Base-by-base conservation (phyloP, 2,113 vertebrate genomes). In the Myrmophylax atrothorax region DNA sequence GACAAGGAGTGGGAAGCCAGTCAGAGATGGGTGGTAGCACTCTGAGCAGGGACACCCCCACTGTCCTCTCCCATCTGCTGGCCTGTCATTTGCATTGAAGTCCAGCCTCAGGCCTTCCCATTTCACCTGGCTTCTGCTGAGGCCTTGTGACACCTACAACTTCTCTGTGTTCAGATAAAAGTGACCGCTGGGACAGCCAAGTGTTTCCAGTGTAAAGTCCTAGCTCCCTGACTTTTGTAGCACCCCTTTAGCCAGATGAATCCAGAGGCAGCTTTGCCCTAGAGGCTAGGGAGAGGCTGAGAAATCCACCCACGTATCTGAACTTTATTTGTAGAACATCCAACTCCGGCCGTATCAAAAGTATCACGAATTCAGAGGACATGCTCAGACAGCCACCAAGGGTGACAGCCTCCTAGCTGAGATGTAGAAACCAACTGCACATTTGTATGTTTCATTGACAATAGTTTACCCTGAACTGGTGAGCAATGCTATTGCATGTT, bases 331-430 rank as follows among this genome's bases (percentile, higher is more conserved):
- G 75, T 44, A 63, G 87, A 86, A 75, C 70, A 73, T 94, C 74
- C 84, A 87, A 58, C 11, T 50, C 35, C 0, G 0, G 10, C 14
- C 0, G 0, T 85, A 93, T 76, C 68, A 60, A 68, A 94, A 84
- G 55, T 18, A 70, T 75, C 80, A 89, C 0, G 0, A 84, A 78
- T 63, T 55, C 60, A 92, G 77, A 94, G 76, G 80, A 90, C 64
- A 4, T 84, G 95, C 90, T 94, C 67, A 94, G 85, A 93, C 78
- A 95, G 70, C 26, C 92, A 94, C 59, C 52, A 78, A 63, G 52
- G 40, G 73, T 81, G 73, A 78, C 80, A 94, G 64, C 31, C 26
- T 88, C 67, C 50, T 49, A 74, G 26, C 26, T 59, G 72, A 86
- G 76, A 80, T 42, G 26, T 26, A 94, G 85, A 95, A 96, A 89